Conservation (phyloP, 2,888 invertebrate genomes). For the Invenusta paracnida region DNA sequence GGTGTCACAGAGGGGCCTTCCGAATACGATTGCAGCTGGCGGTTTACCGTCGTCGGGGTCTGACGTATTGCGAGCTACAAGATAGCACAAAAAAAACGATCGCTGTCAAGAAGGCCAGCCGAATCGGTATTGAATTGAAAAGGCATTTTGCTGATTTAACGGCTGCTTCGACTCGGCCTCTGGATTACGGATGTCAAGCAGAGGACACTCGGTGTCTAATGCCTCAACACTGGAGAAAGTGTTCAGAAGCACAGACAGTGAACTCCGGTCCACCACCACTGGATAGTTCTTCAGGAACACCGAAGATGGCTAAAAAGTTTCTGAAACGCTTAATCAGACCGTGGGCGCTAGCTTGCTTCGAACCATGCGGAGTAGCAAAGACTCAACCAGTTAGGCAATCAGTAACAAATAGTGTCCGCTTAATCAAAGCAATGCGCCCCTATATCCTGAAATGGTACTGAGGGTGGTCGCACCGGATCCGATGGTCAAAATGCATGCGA, state of each 20-base stretch:
- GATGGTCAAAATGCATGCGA: background rate
- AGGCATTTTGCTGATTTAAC: slow-evolving; percentile 47
- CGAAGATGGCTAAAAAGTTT: slow-evolving; percentile 46
- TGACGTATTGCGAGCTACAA: slow-evolving; percentile 46
- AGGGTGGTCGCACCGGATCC: background rate
- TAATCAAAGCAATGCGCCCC: slow-evolving; percentile 45
- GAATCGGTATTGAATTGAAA: slow-evolving; percentile 45
- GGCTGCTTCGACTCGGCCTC: slow-evolving; percentile 46
- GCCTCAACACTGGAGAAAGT: slow-evolving; percentile 46
- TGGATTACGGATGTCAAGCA: slow-evolving; percentile 46
- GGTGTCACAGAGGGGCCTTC: background rate
- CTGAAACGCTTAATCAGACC: slow-evolving; percentile 45
- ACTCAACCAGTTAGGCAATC: slow-evolving; percentile 47
- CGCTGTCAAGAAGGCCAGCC: slow-evolving; percentile 42
- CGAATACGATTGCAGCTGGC: slow-evolving; percentile 47
- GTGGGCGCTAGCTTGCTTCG: slow-evolving; percentile 44
- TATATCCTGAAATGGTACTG: slow-evolving; percentile 44
- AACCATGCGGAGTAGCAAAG: background rate
- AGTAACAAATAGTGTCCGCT: slow-evolving; percentile 46
- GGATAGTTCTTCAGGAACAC: slow-evolving; percentile 47
- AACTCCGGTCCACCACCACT: slow-evolving; percentile 47
- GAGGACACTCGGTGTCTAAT: slow-evolving; percentile 46
- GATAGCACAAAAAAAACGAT: slow-evolving; percentile 46
- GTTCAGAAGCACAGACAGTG: slow-evolving; percentile 45
- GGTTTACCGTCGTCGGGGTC: slow-evolving; percentile 46